Evolutionary conservation across 1,140 invertebrate species (phyloP).

Genomic region (Magallana angulata): DNA sequence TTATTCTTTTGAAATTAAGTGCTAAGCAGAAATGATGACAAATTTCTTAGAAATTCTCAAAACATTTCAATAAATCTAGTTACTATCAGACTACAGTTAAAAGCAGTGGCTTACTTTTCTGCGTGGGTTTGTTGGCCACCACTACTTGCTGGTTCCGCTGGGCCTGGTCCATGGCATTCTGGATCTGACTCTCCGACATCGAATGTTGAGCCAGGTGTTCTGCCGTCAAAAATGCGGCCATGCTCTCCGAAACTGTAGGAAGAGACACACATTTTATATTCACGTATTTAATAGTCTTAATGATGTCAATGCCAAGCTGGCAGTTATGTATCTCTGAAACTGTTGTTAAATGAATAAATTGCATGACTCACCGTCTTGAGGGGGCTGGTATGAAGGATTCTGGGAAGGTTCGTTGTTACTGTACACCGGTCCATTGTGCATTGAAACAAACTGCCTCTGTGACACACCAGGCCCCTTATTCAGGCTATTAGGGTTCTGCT

Average conservation of each 20-base stretch:
- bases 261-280: neutral
- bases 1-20: no score
- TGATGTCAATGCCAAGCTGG: neutral
- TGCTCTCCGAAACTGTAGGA: conserved; percentile 66
- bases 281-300: neutral
- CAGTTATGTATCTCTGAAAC: neutral
- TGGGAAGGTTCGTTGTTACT: conserved; percentile 52
- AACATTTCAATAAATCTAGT: no score
- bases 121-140: conserved; percentile 46
- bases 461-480: conserved; percentile 28
- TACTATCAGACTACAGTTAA: no score
- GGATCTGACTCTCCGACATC: conserved; percentile 64
- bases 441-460: conserved; percentile 49
- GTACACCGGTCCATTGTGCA: conserved; percentile 48
- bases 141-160: conserved; percentile 61
- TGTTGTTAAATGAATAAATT: neutral
- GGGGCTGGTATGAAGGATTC: conserved; percentile 44
- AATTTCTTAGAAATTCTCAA: no score
- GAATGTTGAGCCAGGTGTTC: conserved; percentile 63
- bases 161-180: conserved; percentile 64
- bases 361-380: conserved; percentile 38
- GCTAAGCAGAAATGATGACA: no score
- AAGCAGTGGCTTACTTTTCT: conserved; percentile 43
- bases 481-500: conserved; percentile 60
- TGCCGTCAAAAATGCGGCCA: conserved; percentile 67